Conservation (phyloP, 2,888 invertebrate genomes). For the Coecobrya sp. region DNA sequence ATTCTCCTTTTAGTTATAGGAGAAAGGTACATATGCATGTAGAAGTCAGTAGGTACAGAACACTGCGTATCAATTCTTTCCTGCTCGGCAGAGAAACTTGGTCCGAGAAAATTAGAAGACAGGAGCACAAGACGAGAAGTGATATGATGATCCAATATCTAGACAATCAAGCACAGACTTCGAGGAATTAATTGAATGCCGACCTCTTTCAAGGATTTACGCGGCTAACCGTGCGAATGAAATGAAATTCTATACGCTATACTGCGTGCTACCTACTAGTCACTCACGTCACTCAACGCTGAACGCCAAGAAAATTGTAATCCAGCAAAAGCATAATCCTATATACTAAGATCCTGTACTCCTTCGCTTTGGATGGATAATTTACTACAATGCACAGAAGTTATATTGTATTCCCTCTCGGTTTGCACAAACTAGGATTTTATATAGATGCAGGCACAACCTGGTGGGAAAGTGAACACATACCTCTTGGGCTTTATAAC, state of each 20-base stretch:
- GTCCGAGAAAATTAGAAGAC: conserved; percentile 67
- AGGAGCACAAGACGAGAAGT: conserved; percentile 65
- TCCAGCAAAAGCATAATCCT: conserved; percentile 15
- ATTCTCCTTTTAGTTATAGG: background rate
- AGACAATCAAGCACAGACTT: conserved; percentile 78
- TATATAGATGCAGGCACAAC: too few relatives aligned
- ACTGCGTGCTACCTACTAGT: conserved; percentile 45
- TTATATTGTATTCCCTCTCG: background rate
- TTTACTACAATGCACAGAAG: conserved; percentile 8
- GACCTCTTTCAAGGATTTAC: conserved; percentile 80
- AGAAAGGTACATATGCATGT: background rate
- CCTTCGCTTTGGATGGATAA: conserved; percentile 2
- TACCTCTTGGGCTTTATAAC: background rate
- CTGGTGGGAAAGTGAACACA: too few relatives aligned
- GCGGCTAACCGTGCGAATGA: conserved; percentile 77
- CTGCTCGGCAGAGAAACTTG: conserved; percentile 41
- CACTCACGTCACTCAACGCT: conserved; percentile 59
- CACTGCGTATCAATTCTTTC: background rate
- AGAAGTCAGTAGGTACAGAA: background rate
- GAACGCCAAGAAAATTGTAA: conserved; percentile 59
- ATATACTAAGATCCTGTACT: background rate
- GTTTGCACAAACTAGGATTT: too few relatives aligned
- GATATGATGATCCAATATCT: conserved; percentile 78
- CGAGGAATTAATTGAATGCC: conserved; percentile 81
- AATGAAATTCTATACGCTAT: conserved; percentile 78